Conservation (phyloP, 2,113 vertebrate species). For the Zosterops hypoxanthus region DNA sequence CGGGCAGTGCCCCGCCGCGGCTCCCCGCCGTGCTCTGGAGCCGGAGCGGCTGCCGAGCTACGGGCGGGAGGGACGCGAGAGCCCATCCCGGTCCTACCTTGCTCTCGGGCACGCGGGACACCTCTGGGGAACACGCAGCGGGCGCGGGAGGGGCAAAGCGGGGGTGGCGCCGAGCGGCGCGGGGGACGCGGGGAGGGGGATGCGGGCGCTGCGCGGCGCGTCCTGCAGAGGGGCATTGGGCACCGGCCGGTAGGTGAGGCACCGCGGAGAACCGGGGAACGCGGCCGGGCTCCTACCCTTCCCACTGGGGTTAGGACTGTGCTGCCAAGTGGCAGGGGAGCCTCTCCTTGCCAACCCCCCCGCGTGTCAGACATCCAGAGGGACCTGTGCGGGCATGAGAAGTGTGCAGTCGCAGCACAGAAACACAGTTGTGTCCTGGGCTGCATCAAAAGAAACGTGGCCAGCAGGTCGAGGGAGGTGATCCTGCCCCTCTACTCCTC, state of each 20-base stretch:
- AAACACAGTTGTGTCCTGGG: background rate
- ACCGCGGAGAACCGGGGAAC: background rate
- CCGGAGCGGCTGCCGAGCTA: background rate
- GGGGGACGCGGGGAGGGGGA: background rate
- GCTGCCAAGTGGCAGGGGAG: background rate
- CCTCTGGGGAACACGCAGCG: background rate
- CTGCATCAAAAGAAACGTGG: background rate
- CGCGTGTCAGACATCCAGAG: background rate
- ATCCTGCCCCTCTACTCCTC: background rate
- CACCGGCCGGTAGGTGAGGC: background rate
- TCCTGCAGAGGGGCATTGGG: slow-evolving; percentile 50
- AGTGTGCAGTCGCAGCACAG: background rate
- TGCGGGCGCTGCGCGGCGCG: background rate
- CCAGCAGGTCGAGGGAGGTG: background rate
- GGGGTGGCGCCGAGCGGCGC: background rate
- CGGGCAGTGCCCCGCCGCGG: background rate
- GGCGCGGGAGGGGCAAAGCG: background rate
- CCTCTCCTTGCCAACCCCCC: background rate
- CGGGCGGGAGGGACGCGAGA: background rate
- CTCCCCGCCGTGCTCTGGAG: background rate
- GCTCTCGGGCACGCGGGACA: background rate
- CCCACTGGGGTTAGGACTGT: too few relatives aligned
- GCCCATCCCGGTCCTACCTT: rapidly evolving
- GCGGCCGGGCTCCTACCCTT: background rate
- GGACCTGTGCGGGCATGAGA: background rate